Evolutionary conservation across 2,888 invertebrate genomes (phyloP).

Genomic region (Pilophorus perplexus): DNA sequence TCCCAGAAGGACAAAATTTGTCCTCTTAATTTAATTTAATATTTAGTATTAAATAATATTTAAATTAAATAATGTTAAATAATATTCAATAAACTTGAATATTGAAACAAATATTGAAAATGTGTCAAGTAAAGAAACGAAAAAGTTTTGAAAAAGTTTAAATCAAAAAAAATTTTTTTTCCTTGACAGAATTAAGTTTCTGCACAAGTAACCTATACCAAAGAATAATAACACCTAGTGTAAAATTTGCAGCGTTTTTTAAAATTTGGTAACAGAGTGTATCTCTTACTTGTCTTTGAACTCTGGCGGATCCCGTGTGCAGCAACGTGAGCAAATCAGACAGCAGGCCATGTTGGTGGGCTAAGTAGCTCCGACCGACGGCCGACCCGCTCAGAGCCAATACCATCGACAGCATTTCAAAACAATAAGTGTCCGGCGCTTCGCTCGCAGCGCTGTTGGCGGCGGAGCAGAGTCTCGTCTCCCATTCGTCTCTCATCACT

Average conservation of each 20-base stretch:
- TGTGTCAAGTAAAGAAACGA: no score
- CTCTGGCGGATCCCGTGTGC: slow-evolving; percentile 91
- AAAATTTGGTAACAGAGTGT: not conserved
- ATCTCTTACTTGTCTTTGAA: slow-evolving; percentile 78
- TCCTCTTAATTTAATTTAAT: no score
- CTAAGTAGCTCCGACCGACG: slow-evolving; percentile 84
- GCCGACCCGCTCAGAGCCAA: slow-evolving; percentile 88
- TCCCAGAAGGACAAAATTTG: no score
- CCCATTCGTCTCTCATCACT: slow-evolving; percentile 89
- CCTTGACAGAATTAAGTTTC: not conserved
- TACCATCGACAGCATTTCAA: slow-evolving; percentile 95
- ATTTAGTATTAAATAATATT: no score
- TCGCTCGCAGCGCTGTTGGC: slow-evolving; percentile 42
- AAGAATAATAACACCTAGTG: no score
- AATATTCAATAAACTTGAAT: no score
- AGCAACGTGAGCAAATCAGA: slow-evolving; percentile 80
- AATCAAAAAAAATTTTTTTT: no score
- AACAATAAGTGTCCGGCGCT: slow-evolving; percentile 85
- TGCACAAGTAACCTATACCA: no score
- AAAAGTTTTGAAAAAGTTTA: no score
- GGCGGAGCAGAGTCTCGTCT: slow-evolving; percentile 60
- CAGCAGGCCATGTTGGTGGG: slow-evolving; percentile 81
- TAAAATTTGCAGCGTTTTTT: no score
- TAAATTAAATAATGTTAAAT: no score
- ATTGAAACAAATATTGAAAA: no score